These are phyloP conservation scores for Adelges cooleyi DNA, from an alignment of 1,140 invertebrate genomes.

Conservation along the genomic window DNA sequence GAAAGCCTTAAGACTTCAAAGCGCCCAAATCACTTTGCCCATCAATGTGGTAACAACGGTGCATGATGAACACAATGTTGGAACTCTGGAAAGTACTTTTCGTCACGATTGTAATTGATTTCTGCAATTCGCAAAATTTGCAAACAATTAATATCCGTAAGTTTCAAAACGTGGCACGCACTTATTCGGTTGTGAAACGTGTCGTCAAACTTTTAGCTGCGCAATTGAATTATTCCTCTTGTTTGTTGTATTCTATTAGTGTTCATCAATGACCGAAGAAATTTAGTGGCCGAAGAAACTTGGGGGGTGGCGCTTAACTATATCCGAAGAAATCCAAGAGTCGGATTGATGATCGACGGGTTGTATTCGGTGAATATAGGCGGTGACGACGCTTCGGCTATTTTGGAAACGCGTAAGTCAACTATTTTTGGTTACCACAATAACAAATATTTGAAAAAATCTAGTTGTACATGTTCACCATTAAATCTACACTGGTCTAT, in stretches of 20 bases:
- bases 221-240: not conserved
- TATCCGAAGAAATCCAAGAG: conserved; percentile 50
- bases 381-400: conserved; percentile 51
- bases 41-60: too few species aligned
- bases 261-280: conserved; percentile 58
- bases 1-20: too few species aligned
- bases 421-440: not conserved
- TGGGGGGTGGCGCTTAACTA: conserved; percentile 55
- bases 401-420: conserved; percentile 50
- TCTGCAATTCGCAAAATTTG: not conserved
- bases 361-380: conserved; percentile 48
- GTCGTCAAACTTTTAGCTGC: not conserved
- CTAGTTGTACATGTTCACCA: too few species aligned
- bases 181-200: not conserved
- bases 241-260: conserved; percentile 46
- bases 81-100: too few species aligned
- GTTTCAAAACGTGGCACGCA: too few species aligned
- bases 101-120: too few species aligned
- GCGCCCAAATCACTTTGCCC: too few species aligned
- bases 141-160: conserved; percentile 17
- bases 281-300: conserved; percentile 51
- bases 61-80: too few species aligned
- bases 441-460: too few species aligned
- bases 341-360: conserved; percentile 51
- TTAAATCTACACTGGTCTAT: too few species aligned